Base-by-base conservation (phyloP, 2,888 invertebrate species). In the Cancer borealis region DNA sequence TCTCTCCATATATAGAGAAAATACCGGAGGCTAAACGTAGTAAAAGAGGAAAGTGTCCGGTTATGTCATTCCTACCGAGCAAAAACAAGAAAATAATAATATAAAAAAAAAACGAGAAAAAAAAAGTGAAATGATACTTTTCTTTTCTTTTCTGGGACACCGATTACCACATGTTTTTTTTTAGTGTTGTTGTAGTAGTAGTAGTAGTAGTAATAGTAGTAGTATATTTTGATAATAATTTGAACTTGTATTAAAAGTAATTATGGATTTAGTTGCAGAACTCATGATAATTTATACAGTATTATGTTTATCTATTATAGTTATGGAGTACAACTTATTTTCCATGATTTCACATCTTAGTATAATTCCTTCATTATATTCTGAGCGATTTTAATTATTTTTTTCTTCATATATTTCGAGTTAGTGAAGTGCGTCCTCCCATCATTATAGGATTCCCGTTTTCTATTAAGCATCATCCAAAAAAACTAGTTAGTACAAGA, bases 181-280 rank as follows among this genome's bases (percentile, higher is more conserved):
- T 12, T 17, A 26, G 79, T 79, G 79, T 0, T 79, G 79, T 26
- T 30, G 79, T 54, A 0, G 79, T 79, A 30, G 79, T 79, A 79
- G 79, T 79, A 79, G 3, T 79, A 79, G 79, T 79, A 79, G 12
- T 79, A 79, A 30, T 79, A 79, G 79, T 79, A 79, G 79, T 79
- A 79, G 79, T 79, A 79, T 39, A 39, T 39, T 39, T 39, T 39
- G 21, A 21, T 54, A 54, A 14, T 54, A 3, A 14, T 54, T 12
- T 8, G 54, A 54, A 54, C 10, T 54, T 12, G 54, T 54, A 54
- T 0, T 2, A 54, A 14, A 12, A 54, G 54, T 54, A 0, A 12
- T 54, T 8, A 0, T 54, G 54, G 54, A 12, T 8, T 8, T 54
- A 54, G 54, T 54, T 54, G 54, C 14, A 54, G 54, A 14, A 54